phyloP scores from a whole-genome alignment of 2,888 invertebrate genomes.

The Sthenelais limicola region DNA sequence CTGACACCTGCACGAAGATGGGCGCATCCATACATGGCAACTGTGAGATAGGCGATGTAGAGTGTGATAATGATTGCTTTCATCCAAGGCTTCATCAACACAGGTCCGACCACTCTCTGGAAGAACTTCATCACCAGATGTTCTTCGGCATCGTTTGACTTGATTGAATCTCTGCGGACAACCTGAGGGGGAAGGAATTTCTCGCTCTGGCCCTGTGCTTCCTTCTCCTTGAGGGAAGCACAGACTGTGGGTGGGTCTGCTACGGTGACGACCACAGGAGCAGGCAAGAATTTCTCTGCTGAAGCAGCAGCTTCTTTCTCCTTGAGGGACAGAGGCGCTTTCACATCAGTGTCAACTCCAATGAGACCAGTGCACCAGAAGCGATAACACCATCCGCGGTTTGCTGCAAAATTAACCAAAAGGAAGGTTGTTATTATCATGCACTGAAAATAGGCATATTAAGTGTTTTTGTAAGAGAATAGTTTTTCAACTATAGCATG shows the following conservation, averaged over 20 bases:
- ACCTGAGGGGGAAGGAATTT: slow-evolving; percentile 30
- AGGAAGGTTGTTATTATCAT: no score
- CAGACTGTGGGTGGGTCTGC: slow-evolving; percentile 23
- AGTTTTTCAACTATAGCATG: no score
- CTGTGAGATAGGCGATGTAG: slow-evolving; percentile 35
- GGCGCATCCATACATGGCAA: slow-evolving; percentile 42
- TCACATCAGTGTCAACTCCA: background rate
- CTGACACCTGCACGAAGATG: slow-evolving; percentile 39
- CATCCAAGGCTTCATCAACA: slow-evolving; percentile 32
- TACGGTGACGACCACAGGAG: slow-evolving; percentile 13
- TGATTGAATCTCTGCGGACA: background rate
- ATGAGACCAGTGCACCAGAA: slow-evolving; percentile 31
- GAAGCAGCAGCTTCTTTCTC: slow-evolving; percentile 19
- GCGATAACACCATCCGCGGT: slow-evolving; percentile 24
- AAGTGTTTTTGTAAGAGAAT: no score
- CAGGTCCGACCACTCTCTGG: slow-evolving; percentile 37
- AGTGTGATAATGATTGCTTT: slow-evolving; percentile 35
- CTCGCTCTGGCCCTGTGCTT: slow-evolving; percentile 7
- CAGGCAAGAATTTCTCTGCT: slow-evolving; percentile 16
- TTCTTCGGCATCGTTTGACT: slow-evolving; percentile 14
- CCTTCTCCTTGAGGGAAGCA: slow-evolving; percentile 29
- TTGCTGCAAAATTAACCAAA: slow-evolving; percentile 1
- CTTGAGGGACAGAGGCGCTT: slow-evolving; percentile 11
- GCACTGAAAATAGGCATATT: no score
- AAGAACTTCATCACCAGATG: slow-evolving; percentile 44